Evolutionary conservation across 2,888 invertebrate species (phyloP).

Genomic region (Mayetiola destructor): DNA sequence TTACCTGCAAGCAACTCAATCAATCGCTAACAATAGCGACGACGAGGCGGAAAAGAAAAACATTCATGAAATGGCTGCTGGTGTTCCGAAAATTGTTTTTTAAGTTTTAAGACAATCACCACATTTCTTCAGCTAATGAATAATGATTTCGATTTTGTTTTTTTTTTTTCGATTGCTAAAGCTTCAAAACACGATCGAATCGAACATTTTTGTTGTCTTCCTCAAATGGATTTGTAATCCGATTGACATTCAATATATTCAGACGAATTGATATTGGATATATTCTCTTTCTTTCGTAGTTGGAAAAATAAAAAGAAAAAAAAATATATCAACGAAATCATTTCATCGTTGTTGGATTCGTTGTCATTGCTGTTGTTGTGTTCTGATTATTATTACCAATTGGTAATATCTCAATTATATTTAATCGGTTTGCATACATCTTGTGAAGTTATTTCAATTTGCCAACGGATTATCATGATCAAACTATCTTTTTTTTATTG

Average conservation of each 20-base stretch:
- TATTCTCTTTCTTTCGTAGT: background rate
- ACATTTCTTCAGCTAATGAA: too few species aligned
- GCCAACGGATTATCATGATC: slow-evolving; percentile 12
- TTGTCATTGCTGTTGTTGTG: background rate
- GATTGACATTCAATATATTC: background rate
- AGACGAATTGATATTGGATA: background rate
- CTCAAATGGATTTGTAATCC: too few species aligned
- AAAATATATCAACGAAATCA: background rate
- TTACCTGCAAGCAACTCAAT: too few species aligned
- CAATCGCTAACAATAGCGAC: background rate
- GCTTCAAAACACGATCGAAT: too few species aligned
- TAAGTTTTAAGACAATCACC: background rate
- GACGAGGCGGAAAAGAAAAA: too few species aligned
- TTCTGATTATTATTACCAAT: background rate
- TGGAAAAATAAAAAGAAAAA: background rate
- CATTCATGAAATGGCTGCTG: background rate
- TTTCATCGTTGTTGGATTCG: background rate
- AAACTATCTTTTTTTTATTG: too few species aligned
- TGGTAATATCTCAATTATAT: slow-evolving; percentile 10
- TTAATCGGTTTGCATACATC: slow-evolving; percentile 1
- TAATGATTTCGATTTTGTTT: too few species aligned
- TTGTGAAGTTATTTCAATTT: slow-evolving; percentile 1
- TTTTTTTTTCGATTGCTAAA: too few species aligned
- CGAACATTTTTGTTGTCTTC: too few species aligned
- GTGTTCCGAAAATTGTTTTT: background rate